A percentile compares a stretch with the other conserved stretches of the same genome.
These are phyloP conservation scores for Pristionchus fissidentatus DNA, from an alignment of 2,888 invertebrate genomes.

Conservation along the genomic window DNA sequence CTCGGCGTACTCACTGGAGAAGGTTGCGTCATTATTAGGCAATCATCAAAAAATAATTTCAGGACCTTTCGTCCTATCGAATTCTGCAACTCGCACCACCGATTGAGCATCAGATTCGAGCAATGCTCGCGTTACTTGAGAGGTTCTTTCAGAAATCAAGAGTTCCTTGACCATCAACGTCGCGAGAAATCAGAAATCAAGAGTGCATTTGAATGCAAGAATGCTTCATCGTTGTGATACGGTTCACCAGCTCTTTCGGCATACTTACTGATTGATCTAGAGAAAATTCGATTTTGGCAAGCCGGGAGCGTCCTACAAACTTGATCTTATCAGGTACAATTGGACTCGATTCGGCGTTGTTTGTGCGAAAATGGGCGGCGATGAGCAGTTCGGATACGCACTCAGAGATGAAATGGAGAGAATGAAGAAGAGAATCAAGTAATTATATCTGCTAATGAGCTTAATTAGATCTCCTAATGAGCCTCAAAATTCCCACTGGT, in stretches of 20 bases:
- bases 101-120: conserved; percentile 94
- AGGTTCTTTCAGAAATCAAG: conserved; percentile 83
- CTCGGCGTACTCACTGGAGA: conserved; percentile 82
- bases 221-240: too few relatives aligned
- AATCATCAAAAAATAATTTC: neutral
- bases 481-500: too few relatives aligned
- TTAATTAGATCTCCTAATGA: neutral
- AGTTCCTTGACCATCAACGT: neutral
- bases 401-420: conserved; percentile 66
- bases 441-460: neutral
- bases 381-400: conserved; percentile 55
- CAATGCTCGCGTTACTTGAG: conserved; percentile 93
- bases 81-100: conserved; percentile 92
- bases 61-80: conserved; percentile 65
- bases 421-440: conserved; percentile 51
- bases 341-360: conserved; percentile 74
- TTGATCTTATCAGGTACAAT: conserved; percentile 83
- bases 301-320: neutral
- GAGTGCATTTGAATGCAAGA: too few relatives aligned
- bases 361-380: conserved; percentile 71
- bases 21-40: conserved; percentile 51
- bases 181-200: too few relatives aligned
- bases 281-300: neutral
- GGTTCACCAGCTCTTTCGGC: too few relatives aligned
- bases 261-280: too few relatives aligned